Percentiles rank a stretch among this genome's conserved stretches.
Conservation (phyloP, 2,888 invertebrate genomes). For the Drosophila mimetica region DNA sequence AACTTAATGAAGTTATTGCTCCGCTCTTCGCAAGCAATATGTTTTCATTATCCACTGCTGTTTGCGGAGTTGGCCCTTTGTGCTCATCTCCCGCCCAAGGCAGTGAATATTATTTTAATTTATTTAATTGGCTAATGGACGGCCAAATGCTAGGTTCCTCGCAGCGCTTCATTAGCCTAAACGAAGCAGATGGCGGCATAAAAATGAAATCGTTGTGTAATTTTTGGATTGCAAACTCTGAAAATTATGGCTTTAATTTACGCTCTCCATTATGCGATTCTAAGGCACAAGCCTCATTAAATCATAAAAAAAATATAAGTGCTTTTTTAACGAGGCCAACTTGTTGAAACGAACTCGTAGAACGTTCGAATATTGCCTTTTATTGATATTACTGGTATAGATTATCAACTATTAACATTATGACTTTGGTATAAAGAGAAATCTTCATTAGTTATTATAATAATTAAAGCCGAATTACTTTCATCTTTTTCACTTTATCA, state of each 20-base stretch:
- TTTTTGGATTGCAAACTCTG: constrained; percentile 29
- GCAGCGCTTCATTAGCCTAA: constrained; percentile 50
- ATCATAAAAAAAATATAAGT: constrained; percentile 20
- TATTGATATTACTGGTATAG: no score
- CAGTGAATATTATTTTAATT: constrained; percentile 73
- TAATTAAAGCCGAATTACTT: neutral
- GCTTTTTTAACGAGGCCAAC: constrained; percentile 4
- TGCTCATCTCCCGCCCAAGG: constrained; percentile 51
- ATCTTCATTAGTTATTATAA: neutral
- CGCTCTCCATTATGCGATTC: constrained; percentile 20
- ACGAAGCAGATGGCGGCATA: constrained; percentile 51
- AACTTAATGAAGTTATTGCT: constrained; percentile 71
- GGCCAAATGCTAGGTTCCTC: constrained; percentile 33
- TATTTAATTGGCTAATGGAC: constrained; percentile 67
- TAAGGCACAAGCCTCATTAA: constrained; percentile 11
- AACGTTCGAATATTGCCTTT: no score
- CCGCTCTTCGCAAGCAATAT: constrained; percentile 51
- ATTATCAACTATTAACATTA: neutral
- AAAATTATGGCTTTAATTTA: constrained; percentile 31
- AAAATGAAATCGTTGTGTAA: constrained; percentile 31
- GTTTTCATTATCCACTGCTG: constrained; percentile 64
- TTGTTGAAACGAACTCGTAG: constrained; percentile 7
- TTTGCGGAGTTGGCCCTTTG: constrained; percentile 10
- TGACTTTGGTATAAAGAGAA: neutral
- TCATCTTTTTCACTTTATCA: neutral